phyloP scores from a whole-genome alignment of 2,888 invertebrate species.

The Archaeoteleia sp. region DNA sequence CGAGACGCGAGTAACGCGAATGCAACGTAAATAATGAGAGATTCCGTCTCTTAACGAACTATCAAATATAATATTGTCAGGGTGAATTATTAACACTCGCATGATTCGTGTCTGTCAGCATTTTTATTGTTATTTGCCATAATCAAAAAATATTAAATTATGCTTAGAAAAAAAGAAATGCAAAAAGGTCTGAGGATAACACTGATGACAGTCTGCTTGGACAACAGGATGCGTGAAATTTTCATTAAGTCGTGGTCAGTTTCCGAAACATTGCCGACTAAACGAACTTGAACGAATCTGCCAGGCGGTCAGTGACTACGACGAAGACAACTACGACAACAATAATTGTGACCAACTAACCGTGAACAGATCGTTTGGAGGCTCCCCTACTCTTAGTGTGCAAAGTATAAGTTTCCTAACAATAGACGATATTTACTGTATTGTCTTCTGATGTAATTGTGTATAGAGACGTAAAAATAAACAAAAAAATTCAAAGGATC shows the following conservation, averaged over 20 bases:
- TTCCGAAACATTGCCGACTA: constrained; percentile 64
- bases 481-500: too few relatives aligned
- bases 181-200: neutral
- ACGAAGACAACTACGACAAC: constrained; percentile 57
- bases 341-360: constrained; percentile 66
- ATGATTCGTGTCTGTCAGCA: too few relatives aligned
- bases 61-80: constrained; percentile 8
- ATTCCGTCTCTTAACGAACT: constrained; percentile 12
- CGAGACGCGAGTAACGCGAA: constrained; percentile 11
- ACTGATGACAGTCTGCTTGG: constrained; percentile 59
- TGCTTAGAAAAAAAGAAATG: constrained; percentile 10
- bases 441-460: constrained; percentile 29
- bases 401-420: constrained; percentile 48
- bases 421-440: constrained; percentile 17
- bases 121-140: too few relatives aligned
- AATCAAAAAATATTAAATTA: too few relatives aligned
- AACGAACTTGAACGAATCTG: constrained; percentile 48
- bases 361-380: constrained; percentile 64
- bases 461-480: constrained; percentile 29
- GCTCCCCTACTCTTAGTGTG: constrained; percentile 35
- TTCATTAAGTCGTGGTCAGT: constrained; percentile 63
- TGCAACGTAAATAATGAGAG: constrained; percentile 6
- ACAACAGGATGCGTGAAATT: constrained; percentile 52
- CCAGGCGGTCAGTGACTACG: constrained; percentile 32
- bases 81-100: neutral